phyloP scores from a whole-genome alignment of 2,888 invertebrate genomes.

The Cataglyphis albicans region DNA sequence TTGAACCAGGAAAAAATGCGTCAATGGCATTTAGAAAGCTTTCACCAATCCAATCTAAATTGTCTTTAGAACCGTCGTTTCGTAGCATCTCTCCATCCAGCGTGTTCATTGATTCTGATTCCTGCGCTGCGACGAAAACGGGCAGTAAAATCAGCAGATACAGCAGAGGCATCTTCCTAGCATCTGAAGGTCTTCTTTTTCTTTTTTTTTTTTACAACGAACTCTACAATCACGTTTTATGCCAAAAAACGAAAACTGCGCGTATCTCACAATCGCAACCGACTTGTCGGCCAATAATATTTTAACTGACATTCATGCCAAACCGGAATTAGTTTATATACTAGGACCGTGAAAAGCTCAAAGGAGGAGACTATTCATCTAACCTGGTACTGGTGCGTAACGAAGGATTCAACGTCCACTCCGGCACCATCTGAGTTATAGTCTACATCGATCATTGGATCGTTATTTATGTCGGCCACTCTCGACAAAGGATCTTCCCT shows the following conservation, averaged over 20 bases:
- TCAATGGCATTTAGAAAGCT: slow-evolving; percentile 74
- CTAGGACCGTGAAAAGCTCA: slow-evolving; percentile 64
- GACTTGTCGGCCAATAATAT: slow-evolving; percentile 72
- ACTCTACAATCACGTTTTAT: slow-evolving; percentile 16
- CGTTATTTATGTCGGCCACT: slow-evolving; percentile 29
- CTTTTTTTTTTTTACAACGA: background rate
- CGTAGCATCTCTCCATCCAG: slow-evolving; percentile 44
- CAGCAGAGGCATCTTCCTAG: slow-evolving; percentile 74
- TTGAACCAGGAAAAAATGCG: slow-evolving; percentile 67
- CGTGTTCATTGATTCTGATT: slow-evolving; percentile 57
- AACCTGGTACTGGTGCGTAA: slow-evolving; percentile 84
- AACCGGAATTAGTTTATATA: slow-evolving; percentile 83
- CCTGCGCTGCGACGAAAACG: slow-evolving; percentile 70
- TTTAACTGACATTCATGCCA: slow-evolving; percentile 79
- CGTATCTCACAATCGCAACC: slow-evolving; percentile 28
- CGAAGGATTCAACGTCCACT: slow-evolving; percentile 79
- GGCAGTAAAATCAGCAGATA: slow-evolving; percentile 74
- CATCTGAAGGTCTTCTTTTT: slow-evolving; percentile 52
- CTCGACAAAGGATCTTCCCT: slow-evolving; percentile 35
- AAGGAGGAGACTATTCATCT: slow-evolving; percentile 82
- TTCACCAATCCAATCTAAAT: slow-evolving; percentile 74
- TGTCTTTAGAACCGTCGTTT: slow-evolving; percentile 49
- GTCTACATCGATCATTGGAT: slow-evolving; percentile 72
- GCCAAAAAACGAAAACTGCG: background rate
- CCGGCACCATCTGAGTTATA: slow-evolving; percentile 69